Base-by-base conservation (phyloP, 2,113 vertebrate genomes). In the Ardeotis arabs region DNA sequence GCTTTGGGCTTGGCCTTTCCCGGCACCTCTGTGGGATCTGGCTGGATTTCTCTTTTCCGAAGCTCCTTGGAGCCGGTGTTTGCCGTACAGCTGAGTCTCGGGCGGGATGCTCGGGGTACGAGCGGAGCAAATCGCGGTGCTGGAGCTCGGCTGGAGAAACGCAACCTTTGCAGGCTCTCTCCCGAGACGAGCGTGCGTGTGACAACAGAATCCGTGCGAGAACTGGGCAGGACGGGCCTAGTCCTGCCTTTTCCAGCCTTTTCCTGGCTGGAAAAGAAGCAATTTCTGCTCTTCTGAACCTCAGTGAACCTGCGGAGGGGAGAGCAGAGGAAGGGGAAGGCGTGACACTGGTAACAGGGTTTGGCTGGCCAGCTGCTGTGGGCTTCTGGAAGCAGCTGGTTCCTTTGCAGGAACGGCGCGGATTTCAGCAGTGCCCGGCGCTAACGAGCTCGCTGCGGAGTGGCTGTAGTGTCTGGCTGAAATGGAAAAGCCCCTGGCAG, bases 361-460 rank as follows among this genome's bases (percentile, higher is more conserved):
- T 82, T 16, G 83, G 59, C 85, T 81, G 94, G 44, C 80, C 53
- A 39, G 0, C 44, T 78, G 60, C 87, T 84, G n/a, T 19, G 60
- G 44, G 15, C 45, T 82, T 56, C 14, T 44, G 82, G 67, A 77
- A 93, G 80, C 89, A 87, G 70, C 74, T 87, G 49, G 45, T 87
- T 94, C 63, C 85, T 87, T 53, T 39, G 55, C 78, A 55, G 68
- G 88, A 80, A 79, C 44, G 3, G 59, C 35, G 24, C 72, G 89
- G 93, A 50, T 94, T 84, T 87, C 68, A 76, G 93, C 35, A 90
- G 86, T n/a, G n/a, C 79, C 90, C 0, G 0, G 53, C 87, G 77
- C 52, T 58, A 27, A 24, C 55, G 72, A 78, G 82, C 76, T 83
- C 4, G 31, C 85, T 33, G 82, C 0, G 0, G 13, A 55, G 77